Percentiles rank a stretch among this genome's conserved stretches.
These are phyloP conservation scores for Dicyrtoma fusca DNA, from an alignment of 2,888 invertebrate species.

Conservation along the genomic window DNA sequence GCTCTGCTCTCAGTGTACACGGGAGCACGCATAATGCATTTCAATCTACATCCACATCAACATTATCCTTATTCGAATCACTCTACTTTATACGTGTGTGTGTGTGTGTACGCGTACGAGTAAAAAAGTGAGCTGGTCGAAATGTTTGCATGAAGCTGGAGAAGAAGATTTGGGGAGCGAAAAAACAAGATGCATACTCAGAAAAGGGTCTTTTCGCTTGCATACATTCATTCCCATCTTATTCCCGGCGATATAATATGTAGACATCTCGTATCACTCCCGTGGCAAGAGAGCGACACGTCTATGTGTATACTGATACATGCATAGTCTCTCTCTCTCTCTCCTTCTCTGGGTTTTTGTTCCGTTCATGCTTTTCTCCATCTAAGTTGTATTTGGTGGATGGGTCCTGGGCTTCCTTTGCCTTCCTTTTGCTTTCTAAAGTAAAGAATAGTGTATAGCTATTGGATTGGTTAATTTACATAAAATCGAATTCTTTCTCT, in stretches of 20 bases:
- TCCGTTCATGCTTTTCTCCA: conserved; percentile 29
- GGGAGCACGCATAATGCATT: conserved; percentile 45
- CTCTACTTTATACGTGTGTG: conserved; percentile 28
- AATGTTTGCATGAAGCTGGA: conserved; percentile 28
- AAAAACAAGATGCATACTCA: conserved; percentile 32
- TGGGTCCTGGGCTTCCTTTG: conserved; percentile 22
- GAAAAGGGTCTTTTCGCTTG: conserved; percentile 37
- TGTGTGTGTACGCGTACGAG: conserved; percentile 4
- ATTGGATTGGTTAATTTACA: conserved; percentile 54
- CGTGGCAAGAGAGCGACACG: too few species aligned
- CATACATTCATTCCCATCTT: conserved; percentile 40
- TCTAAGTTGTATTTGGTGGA: conserved; percentile 8
- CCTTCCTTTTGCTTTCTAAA: conserved; percentile 33
- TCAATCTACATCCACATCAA: conserved; percentile 48
- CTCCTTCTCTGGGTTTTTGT: conserved; percentile 15
- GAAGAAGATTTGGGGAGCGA: conserved; percentile 20
- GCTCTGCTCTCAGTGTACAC: conserved; percentile 17
- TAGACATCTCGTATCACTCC: too few species aligned
- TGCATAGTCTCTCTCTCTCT: conserved; percentile 7
- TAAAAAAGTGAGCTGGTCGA: conserved; percentile 37
- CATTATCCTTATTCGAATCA: conserved; percentile 46
- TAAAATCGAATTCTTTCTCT: conserved; percentile 54
- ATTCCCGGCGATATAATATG: conserved; percentile 7
- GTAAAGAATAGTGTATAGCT: conserved; percentile 51
- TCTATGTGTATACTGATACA: background rate